Percentiles rank a stretch among this genome's conserved stretches.
Conservation (phyloP, 2,797 vertebrate species). For the Clamator glandarius region DNA sequence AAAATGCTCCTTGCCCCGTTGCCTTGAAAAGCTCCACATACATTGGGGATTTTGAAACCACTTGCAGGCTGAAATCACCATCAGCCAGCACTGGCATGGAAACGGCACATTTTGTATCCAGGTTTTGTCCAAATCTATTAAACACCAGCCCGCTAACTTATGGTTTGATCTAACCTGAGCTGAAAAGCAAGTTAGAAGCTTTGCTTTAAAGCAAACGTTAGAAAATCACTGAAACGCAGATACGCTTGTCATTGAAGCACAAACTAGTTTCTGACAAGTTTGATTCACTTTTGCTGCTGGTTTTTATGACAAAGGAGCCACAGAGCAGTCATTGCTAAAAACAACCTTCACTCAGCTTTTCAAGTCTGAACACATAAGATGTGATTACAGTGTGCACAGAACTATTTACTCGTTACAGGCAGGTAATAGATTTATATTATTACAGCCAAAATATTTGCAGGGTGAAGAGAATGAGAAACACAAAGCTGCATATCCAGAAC, state of each 20-base stretch:
- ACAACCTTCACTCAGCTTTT: neutral
- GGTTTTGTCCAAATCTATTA: neutral
- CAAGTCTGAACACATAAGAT: neutral
- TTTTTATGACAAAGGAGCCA: neutral
- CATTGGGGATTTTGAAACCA: too few species aligned
- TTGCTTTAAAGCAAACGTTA: neutral
- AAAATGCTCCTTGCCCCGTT: fast-evolving
- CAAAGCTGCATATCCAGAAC: neutral
- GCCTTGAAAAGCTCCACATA: fast-evolving
- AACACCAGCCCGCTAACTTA: too few species aligned
- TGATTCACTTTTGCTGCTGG: neutral
- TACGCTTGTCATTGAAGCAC: neutral
- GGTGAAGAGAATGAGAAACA: neutral
- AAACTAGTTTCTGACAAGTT: neutral
- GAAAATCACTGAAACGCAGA: neutral
- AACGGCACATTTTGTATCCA: fast-evolving
- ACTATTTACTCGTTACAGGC: neutral
- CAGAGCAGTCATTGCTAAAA: neutral
- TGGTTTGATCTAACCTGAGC: neutral
- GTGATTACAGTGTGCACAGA: neutral
- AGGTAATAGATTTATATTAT: neutral
- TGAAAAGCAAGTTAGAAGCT: neutral
- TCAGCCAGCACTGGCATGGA: neutral
- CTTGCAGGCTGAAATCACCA: too few species aligned
- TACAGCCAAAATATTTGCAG: neutral